These are phyloP conservation scores for Aphelenchoides bicaudatus DNA, from an alignment of 2,888 invertebrate species.

Conservation along the genomic window DNA sequence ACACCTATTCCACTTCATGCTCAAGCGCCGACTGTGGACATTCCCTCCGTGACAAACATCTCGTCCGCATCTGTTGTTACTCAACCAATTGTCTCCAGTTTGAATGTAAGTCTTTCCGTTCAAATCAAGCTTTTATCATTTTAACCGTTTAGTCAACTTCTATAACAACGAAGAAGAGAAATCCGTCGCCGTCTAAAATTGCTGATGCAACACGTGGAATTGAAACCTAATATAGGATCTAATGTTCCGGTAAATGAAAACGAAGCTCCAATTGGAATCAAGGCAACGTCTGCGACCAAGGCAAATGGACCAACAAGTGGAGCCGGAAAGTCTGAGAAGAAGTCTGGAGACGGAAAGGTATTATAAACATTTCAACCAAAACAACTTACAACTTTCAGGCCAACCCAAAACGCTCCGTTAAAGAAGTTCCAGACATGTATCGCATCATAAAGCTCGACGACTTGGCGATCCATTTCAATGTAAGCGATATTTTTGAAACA, in stretches of 20 bases:
- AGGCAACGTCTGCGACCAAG: not conserved
- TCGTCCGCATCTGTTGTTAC: not conserved
- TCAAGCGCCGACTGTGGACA: not conserved
- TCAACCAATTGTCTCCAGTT: not conserved
- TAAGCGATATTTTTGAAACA: too few relatives aligned
- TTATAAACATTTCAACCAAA: not conserved
- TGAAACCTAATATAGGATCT: too few relatives aligned
- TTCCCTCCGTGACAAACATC: not conserved
- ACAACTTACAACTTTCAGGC: slow-evolving; percentile 4
- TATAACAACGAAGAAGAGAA: not conserved
- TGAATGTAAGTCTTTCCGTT: too few relatives aligned
- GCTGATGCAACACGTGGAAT: not conserved
- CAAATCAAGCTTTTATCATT: not conserved
- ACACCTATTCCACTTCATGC: too few relatives aligned
- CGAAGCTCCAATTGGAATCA: too few relatives aligned
- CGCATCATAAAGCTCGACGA: slow-evolving; percentile 13
- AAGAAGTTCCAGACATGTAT: slow-evolving; percentile 9
- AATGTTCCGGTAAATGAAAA: too few relatives aligned
- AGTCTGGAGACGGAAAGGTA: slow-evolving; percentile 8
- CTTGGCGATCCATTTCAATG: slow-evolving; percentile 8
- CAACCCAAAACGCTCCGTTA: slow-evolving; percentile 4
- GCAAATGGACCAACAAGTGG: not conserved
- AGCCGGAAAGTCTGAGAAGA: not conserved
- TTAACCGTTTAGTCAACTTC: not conserved
- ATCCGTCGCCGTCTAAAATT: not conserved